phyloP scores from a whole-genome alignment of 2,797 vertebrate genomes.

The Tachyglossus aculeatus region DNA sequence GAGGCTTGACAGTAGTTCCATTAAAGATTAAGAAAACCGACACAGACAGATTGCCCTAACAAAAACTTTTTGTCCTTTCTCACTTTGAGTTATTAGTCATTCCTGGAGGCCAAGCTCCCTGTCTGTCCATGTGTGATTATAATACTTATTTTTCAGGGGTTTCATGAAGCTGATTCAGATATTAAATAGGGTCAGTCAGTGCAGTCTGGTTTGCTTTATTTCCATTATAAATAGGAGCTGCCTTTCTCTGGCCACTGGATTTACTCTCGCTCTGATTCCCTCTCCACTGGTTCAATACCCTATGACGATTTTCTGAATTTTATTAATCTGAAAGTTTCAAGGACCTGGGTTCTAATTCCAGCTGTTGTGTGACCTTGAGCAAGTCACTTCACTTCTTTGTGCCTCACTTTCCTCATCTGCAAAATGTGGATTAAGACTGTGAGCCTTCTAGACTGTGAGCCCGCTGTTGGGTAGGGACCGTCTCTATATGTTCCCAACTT shows the following conservation, averaged over 20 bases:
- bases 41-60: conserved; percentile 43
- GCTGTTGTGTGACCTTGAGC: no score
- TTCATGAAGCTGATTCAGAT: background rate
- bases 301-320: background rate
- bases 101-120: conserved; percentile 22
- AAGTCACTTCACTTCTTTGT: no score
- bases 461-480: no score
- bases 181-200: background rate
- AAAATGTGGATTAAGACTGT: no score
- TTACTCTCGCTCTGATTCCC: background rate
- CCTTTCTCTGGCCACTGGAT: no score
- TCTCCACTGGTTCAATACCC: background rate
- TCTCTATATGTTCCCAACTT: no score
- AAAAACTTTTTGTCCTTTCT: conserved; percentile 28
- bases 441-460: no score
- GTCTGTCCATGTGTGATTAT: background rate
- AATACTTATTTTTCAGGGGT: background rate
- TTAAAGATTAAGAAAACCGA: conserved; percentile 46
- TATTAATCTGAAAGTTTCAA: no score
- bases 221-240: background rate
- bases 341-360: no score
- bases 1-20: conserved; percentile 1
- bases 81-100: conserved; percentile 50
- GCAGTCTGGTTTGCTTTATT: background rate
- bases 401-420: no score